phyloP scores from a whole-genome alignment of 2,888 invertebrate species.

The Mesoligia furuncula region DNA sequence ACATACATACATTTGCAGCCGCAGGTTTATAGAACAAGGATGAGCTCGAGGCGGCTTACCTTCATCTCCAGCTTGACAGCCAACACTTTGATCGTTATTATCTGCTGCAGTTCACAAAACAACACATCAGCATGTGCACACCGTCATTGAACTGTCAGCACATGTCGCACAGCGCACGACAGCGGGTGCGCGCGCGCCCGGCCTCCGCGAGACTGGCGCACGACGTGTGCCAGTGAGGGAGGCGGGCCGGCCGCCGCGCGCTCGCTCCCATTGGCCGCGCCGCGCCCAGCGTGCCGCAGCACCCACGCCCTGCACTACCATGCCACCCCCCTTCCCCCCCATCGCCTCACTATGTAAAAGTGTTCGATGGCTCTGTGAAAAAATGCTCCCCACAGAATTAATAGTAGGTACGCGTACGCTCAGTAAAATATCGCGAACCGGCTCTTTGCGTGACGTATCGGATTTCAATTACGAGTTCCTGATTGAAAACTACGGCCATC shows the following conservation, averaged over 20 bases:
- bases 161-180: constrained; percentile 61
- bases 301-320: constrained; percentile 39
- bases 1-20: not conserved
- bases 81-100: constrained; percentile 80
- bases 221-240: constrained; percentile 67
- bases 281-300: constrained; percentile 62
- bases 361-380: constrained; percentile 63
- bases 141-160: constrained; percentile 72
- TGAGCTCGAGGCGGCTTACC: constrained; percentile 71
- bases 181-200: constrained; percentile 71
- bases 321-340: constrained; percentile 20
- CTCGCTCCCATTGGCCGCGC: constrained; percentile 71
- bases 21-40: not conserved
- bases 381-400: constrained; percentile 74
- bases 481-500: constrained; percentile 68
- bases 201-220: constrained; percentile 68
- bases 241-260: constrained; percentile 60
- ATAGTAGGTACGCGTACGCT: constrained; percentile 69
- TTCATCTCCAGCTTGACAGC: constrained; percentile 86
- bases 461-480: constrained; percentile 71
- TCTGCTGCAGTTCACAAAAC: constrained; percentile 73
- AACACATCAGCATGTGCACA: constrained; percentile 73
- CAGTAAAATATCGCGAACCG: constrained; percentile 68
- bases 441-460: constrained; percentile 73
- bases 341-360: constrained; percentile 69